Conservation (phyloP, 2,797 vertebrate species). For the Scolopax rusticola region DNA sequence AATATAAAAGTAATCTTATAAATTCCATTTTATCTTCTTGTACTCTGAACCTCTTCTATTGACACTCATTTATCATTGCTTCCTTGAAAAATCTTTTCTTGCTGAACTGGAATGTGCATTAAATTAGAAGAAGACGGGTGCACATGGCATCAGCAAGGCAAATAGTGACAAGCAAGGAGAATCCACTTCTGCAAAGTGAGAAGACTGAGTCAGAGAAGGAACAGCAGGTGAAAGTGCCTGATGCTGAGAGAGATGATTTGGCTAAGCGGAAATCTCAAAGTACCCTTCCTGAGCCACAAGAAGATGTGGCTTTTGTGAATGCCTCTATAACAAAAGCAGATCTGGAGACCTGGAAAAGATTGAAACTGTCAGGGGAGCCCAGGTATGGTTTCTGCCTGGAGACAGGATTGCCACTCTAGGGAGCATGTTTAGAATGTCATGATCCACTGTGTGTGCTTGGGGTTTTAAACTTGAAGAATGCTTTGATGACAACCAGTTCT, state of each 20-base stretch:
- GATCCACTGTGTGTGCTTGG: neutral
- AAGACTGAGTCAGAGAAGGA: conserved; percentile 30
- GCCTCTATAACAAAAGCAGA: conserved; percentile 89
- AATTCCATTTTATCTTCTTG: conserved; percentile 31
- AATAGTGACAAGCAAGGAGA: conserved; percentile 25
- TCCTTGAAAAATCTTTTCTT: conserved; percentile 48
- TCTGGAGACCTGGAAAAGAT: conserved; percentile 91
- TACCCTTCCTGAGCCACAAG: conserved; percentile 73
- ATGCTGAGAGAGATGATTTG: conserved; percentile 87
- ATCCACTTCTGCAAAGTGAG: conserved; percentile 4
- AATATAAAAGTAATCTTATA: neutral
- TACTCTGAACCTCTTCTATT: conserved; percentile 41
- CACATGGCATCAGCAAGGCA: conserved; percentile 39
- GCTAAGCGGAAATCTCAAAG: conserved; percentile 81
- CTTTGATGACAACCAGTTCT: neutral
- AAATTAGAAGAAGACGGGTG: conserved; percentile 69
- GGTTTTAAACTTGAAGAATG: conserved; percentile 17
- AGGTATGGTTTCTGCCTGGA: conserved; percentile 82
- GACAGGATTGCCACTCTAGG: neutral
- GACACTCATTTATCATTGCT: conserved; percentile 62
- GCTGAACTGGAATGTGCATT: conserved; percentile 48
- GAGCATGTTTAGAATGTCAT: neutral
- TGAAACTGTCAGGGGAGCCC: conserved; percentile 87
- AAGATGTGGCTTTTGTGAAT: conserved; percentile 79
- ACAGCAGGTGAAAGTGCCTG: conserved; percentile 71